These are phyloP conservation scores for Sylvia borin DNA, from an alignment of 2,797 vertebrate genomes.

Conservation along the genomic window DNA sequence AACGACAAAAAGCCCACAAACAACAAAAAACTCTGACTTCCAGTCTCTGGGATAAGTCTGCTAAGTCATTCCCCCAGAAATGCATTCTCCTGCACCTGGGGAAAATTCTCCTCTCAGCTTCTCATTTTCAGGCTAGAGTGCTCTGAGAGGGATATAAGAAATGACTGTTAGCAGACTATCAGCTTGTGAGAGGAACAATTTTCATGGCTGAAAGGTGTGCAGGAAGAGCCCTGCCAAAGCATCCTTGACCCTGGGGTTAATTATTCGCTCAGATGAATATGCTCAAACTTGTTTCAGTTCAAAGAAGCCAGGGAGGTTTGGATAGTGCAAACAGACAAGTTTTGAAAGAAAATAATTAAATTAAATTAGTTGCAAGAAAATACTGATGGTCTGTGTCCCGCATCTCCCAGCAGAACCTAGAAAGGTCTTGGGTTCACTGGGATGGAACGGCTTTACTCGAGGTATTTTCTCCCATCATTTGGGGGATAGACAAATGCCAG, in stretches of 20 bases:
- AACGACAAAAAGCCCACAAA: not conserved
- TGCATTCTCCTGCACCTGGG: not conserved
- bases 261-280: not conserved
- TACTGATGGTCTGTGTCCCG: too few relatives aligned
- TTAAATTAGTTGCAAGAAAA: not conserved
- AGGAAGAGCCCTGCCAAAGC: not conserved
- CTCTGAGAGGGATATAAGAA: not conserved
- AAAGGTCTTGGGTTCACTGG: not conserved
- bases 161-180: not conserved
- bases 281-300: not conserved
- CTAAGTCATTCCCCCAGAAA: not conserved
- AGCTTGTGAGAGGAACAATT: not conserved
- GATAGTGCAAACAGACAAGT: not conserved
- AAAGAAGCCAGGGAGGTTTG: not conserved
- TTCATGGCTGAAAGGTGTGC: not conserved
- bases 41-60: not conserved
- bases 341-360: not conserved
- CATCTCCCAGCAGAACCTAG: not conserved
- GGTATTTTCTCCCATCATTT: not conserved
- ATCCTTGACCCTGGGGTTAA: not conserved
- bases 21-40: not conserved
- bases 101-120: not conserved
- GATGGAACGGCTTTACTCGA: accelerated
- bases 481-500: not conserved
- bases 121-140: not conserved